Base-by-base conservation (phyloP, 2,888 invertebrate genomes). In the Callyntrura sp. region DNA sequence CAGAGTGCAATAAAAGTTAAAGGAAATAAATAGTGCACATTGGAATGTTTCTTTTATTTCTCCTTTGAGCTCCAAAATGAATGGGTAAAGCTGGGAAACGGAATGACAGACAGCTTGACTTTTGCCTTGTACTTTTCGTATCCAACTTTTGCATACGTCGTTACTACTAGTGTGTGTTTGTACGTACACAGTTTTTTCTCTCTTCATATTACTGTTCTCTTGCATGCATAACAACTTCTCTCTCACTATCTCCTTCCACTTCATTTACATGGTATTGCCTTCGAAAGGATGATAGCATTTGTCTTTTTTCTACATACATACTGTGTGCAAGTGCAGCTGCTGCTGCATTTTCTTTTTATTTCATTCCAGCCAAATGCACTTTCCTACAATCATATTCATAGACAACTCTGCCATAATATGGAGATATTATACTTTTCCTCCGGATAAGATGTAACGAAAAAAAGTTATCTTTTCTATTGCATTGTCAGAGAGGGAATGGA, bases 1-100 rank as follows among this genome's bases (percentile, higher is more conserved):
- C 55, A 78, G 28, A 35, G 35, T 78, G 12, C 78, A 14, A 57
- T 78, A 78, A 55, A 78, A 57, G 55, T 57, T 17, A 55, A 78
- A 78, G 55, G 78, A 78, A 78, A 78, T 78, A 78, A 78, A 78
- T 78, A 55, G 78, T 55, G 55, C 78, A 78, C 55, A 55, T 28
- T 55, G 55, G 70, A 70, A 17, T n/a, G 45, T 17, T n/a, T 12
- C 35, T 48, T 78, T 78, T 55, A 25, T 55, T 78, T 35, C 28
- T 28, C n/a, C 28, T 57, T n/a, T 28, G 3, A 23, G 23, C 35
- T 35, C 35, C 35, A 57, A 76, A 45, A 73, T 20, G 35, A n/a
- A 76, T 78, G 55, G n/a, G 55, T 73, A 23, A 1, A 45, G 48
- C 23, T 48, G 48, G 45, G 23, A 20, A 70, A 45, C 20, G 48